These are phyloP conservation scores for Phrynosoma blainvillii DNA, from an alignment of 2,113 vertebrate genomes.

Conservation along the genomic window DNA sequence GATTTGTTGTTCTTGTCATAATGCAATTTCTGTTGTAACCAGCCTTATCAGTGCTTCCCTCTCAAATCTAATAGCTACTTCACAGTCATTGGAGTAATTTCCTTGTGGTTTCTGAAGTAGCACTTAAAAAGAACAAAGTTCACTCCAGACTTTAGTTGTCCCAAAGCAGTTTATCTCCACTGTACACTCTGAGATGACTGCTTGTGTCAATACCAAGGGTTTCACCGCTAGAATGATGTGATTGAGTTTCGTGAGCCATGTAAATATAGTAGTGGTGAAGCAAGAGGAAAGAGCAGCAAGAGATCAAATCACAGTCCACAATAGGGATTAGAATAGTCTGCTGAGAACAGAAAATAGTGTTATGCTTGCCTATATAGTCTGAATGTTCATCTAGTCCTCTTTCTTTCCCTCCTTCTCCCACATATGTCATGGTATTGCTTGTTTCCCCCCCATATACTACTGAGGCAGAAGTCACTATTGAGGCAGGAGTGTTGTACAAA, in stretches of 20 bases:
- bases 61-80: slow-evolving; percentile 69
- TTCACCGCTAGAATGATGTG: slow-evolving; percentile 13
- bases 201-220: slow-evolving; percentile 50
- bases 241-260: not conserved
- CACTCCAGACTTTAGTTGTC: slow-evolving; percentile 44
- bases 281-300: not conserved
- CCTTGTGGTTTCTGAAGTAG: slow-evolving; percentile 73
- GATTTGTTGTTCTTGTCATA: slow-evolving; percentile 51
- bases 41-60: slow-evolving; percentile 70
- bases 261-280: not conserved
- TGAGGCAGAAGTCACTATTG: not conserved
- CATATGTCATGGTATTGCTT: not conserved
- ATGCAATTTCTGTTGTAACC: slow-evolving; percentile 59
- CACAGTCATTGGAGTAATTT: slow-evolving; percentile 66
- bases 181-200: slow-evolving; percentile 38
- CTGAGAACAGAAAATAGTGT: not conserved
- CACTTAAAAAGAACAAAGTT: slow-evolving; percentile 69
- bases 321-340: not conserved
- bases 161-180: slow-evolving; percentile 59
- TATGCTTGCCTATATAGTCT: not conserved
- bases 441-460: not conserved
- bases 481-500: not conserved
- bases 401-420: not conserved
- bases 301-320: not conserved
- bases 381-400: not conserved